Conservation (phyloP, 2,113 vertebrate genomes). For the Lasiurus cinereus region DNA sequence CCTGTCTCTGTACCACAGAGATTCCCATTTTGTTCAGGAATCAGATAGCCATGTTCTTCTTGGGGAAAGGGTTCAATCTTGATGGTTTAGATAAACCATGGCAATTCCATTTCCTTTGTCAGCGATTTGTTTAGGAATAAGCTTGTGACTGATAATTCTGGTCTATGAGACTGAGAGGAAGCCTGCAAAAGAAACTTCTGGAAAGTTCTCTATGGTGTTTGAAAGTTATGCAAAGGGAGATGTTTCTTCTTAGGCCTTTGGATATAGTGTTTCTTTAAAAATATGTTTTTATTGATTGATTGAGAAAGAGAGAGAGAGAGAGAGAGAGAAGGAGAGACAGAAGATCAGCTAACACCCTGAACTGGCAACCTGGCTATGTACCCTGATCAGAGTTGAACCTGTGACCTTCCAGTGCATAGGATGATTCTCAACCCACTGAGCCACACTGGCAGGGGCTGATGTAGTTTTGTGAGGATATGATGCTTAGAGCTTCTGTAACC, state of each 20-base stretch:
- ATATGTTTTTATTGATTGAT: too few relatives aligned
- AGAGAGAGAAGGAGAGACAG: too few relatives aligned
- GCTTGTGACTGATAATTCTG: neutral
- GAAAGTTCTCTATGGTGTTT: conserved; percentile 30
- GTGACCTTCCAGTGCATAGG: too few relatives aligned
- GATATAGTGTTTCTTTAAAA: neutral
- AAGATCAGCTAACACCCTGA: too few relatives aligned
- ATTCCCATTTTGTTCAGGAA: neutral
- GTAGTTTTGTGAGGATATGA: neutral
- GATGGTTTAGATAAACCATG: neutral
- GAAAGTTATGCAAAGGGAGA: neutral
- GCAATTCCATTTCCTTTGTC: conserved; percentile 41
- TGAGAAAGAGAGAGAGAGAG: too few relatives aligned
- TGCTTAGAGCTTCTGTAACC: neutral
- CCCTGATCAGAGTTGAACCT: too few relatives aligned
- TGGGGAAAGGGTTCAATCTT: neutral
- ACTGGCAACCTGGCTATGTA: too few relatives aligned
- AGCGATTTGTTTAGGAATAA: neutral
- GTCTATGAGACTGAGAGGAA: neutral
- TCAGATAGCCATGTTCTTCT: neutral
- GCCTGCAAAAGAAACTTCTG: neutral
- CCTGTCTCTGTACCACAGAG: neutral
- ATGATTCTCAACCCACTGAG: too few relatives aligned
- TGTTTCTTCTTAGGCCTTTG: neutral
- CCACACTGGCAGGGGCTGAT: too few relatives aligned